phyloP scores from a whole-genome alignment of 2,113 vertebrate species.

The Leiothrix lutea region DNA sequence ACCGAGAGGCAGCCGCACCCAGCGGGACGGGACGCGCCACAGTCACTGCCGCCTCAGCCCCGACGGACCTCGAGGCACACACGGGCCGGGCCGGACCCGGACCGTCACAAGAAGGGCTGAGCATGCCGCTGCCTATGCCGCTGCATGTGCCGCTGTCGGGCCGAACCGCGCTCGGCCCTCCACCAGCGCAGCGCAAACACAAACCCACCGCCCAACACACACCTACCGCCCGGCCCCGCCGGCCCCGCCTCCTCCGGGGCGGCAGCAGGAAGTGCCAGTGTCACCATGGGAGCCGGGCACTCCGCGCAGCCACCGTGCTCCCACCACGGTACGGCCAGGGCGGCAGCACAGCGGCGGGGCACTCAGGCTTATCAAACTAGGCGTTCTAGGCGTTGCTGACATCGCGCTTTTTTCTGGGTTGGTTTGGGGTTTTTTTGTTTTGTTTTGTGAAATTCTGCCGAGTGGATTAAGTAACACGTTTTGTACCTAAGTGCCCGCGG shows the following conservation, averaged over 20 bases:
- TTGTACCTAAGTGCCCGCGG: background rate
- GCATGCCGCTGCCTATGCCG: too few species aligned
- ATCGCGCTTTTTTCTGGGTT: too few species aligned
- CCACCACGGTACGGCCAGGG: rapidly evolving
- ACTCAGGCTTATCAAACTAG: too few species aligned
- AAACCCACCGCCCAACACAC: rapidly evolving
- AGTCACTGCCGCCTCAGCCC: background rate
- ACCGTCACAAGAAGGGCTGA: rapidly evolving
- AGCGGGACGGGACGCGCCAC: background rate
- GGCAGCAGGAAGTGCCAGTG: background rate
- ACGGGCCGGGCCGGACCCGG: rapidly evolving
- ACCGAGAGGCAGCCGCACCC: background rate
- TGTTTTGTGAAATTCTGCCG: background rate
- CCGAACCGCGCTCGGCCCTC: rapidly evolving
- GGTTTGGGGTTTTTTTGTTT: rapidly evolving
- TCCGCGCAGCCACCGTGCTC: rapidly evolving
- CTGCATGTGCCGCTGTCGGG: too few species aligned
- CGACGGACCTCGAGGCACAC: too few species aligned
- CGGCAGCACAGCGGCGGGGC: background rate
- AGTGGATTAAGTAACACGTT: background rate
- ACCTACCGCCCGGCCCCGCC: background rate
- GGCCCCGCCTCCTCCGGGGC: background rate
- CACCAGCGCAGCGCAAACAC: rapidly evolving
- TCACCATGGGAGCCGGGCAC: background rate
- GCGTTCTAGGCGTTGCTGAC: background rate